A percentile compares a stretch with the other conserved stretches of the same genome.
These are phyloP conservation scores for Myanophis thanlyinensis DNA, from an alignment of 2,113 vertebrate genomes.

Conservation along the genomic window DNA sequence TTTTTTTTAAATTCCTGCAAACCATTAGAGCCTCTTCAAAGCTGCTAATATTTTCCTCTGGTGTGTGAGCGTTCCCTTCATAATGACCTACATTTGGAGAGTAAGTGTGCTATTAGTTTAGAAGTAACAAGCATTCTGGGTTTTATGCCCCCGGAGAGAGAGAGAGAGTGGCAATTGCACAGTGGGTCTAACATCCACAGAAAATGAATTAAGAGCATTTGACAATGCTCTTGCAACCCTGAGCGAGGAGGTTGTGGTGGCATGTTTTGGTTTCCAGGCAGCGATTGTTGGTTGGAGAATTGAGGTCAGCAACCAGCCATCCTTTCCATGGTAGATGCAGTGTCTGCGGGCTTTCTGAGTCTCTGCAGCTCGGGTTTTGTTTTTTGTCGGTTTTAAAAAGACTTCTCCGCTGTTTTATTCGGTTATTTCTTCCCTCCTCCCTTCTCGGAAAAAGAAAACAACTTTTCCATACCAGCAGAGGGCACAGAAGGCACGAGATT, in stretches of 20 bases:
- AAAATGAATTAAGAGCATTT: background rate
- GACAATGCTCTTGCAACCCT: background rate
- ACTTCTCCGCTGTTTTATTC: background rate
- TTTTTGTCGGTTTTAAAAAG: too few relatives aligned
- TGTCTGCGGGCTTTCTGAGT: background rate
- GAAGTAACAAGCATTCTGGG: background rate
- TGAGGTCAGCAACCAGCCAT: background rate
- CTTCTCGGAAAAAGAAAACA: background rate
- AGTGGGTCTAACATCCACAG: background rate
- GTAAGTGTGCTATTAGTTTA: background rate
- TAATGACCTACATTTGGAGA: background rate
- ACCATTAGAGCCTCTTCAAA: background rate
- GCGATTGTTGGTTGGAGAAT: background rate
- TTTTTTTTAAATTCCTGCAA: background rate
- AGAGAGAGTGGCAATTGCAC: background rate
- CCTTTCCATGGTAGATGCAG: too few relatives aligned
- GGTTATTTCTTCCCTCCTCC: background rate
- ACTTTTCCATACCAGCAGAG: constrained; percentile 37
- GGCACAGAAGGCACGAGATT: constrained; percentile 18
- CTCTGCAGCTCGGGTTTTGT: background rate
- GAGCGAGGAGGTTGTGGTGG: background rate
- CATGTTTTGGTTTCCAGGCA: background rate
- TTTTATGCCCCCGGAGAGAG: background rate
- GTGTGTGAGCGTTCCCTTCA: background rate
- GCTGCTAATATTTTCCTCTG: background rate